A percentile compares a stretch with the other conserved stretches of the same genome.
These are phyloP conservation scores for Drosophila rufa DNA, from an alignment of 1,140 invertebrate genomes.

Conservation along the genomic window DNA sequence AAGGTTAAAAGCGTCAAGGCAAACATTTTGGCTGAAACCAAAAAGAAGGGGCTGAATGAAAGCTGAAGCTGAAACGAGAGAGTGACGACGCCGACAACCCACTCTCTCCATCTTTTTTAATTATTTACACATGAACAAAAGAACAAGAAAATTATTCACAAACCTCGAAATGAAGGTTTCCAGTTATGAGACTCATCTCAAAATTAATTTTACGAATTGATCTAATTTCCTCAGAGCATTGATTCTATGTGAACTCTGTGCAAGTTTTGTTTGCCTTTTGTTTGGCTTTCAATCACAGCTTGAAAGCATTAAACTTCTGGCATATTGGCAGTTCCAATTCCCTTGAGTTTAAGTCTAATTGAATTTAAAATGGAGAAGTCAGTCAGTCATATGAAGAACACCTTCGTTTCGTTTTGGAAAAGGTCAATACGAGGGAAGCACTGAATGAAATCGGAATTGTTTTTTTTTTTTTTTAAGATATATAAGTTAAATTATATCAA, in stretches of 20 bases:
- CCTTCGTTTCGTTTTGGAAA: not conserved
- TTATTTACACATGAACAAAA: not conserved
- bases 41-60: not conserved
- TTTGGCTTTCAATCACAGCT: not conserved
- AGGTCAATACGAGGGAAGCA: not conserved
- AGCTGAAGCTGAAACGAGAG: not conserved
- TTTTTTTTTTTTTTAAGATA: not conserved
- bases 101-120: not conserved
- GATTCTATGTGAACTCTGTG: not conserved
- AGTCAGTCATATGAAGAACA: slow-evolving; percentile 1
- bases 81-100: not conserved
- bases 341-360: slow-evolving; percentile 10
- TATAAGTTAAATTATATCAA: not conserved
- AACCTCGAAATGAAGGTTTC: too few relatives aligned
- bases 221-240: not conserved
- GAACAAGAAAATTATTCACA: not conserved
- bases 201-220: not conserved
- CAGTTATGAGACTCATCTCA: not conserved
- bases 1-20: slow-evolving; percentile 73
- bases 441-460: not conserved
- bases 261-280: not conserved
- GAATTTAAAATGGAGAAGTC: slow-evolving; percentile 12
- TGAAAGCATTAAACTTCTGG: slow-evolving; percentile 4
- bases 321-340: slow-evolving; percentile 5
- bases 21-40: slow-evolving; percentile 66